phyloP scores from a whole-genome alignment of 2,113 vertebrate species.

The Clinocottus analis region DNA sequence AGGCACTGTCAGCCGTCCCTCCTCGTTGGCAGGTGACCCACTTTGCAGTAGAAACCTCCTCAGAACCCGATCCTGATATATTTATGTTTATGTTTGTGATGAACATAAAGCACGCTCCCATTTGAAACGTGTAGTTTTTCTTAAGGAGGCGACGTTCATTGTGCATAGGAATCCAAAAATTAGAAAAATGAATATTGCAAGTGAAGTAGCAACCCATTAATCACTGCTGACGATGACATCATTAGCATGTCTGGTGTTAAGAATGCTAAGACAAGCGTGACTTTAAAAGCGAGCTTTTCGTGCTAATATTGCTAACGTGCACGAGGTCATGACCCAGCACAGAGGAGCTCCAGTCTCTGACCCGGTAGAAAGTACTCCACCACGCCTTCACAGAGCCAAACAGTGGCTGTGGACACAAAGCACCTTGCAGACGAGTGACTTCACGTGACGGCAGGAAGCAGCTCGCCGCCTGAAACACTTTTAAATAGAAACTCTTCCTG shows the following conservation, averaged over 20 bases:
- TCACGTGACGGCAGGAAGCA: no score
- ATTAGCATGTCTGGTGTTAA: not conserved
- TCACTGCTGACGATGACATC: not conserved
- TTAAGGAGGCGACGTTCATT: not conserved
- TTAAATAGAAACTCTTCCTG: no score
- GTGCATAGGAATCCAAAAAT: not conserved
- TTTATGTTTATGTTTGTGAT: not conserved
- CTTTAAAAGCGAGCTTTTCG: not conserved
- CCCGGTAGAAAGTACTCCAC: no score
- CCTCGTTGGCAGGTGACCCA: slow-evolving; percentile 10
- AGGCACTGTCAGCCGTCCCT: not conserved
- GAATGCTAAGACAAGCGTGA: not conserved
- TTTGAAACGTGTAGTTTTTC: not conserved
- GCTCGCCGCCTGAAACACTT: no score
- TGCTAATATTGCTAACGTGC: no score
- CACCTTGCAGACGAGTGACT: no score
- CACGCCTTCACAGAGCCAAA: no score
- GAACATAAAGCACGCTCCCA: not conserved
- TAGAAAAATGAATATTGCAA: not conserved
- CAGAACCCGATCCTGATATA: not conserved
- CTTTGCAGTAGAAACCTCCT: not conserved
- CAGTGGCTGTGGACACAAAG: no score
- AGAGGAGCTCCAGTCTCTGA: no score
- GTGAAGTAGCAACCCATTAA: not conserved
- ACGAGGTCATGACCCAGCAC: no score